Evolutionary conservation across 2,888 invertebrate species (phyloP).

Genomic region (Erebia aethiops): DNA sequence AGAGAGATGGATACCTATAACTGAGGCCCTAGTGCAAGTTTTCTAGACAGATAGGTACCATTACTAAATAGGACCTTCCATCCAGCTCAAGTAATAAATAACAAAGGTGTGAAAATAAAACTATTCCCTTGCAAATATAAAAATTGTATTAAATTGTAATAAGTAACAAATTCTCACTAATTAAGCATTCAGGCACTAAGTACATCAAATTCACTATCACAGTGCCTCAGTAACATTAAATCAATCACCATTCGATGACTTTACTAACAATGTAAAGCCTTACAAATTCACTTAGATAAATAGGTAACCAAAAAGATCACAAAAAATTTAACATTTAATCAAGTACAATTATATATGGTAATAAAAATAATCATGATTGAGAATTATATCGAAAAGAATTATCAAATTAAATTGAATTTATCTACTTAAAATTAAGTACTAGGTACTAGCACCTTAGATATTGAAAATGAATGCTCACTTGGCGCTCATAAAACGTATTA

Average conservation of each 20-base stretch:
- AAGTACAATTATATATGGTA: conserved; percentile 23
- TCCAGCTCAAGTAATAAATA: no score
- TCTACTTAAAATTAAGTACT: conserved; percentile 60
- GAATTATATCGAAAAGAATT: conserved; percentile 26
- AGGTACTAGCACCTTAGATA: conserved; percentile 54
- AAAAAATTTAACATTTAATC: conserved; percentile 21
- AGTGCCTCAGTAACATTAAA: conserved; percentile 40
- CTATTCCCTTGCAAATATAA: conserved; percentile 50
- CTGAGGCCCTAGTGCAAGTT: no score
- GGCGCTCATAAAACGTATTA: not conserved
- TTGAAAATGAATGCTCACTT: conserved; percentile 18
- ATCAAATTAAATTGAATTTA: conserved; percentile 35
- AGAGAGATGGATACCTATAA: no score
- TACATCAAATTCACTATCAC: conserved; percentile 58
- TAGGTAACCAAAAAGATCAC: conserved; percentile 36
- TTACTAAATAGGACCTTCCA: no score
- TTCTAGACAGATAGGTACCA: no score
- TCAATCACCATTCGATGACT: conserved; percentile 25
- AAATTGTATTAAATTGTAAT: conserved; percentile 63
- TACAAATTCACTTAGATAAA: conserved; percentile 24
- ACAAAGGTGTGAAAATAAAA: conserved; percentile 39
- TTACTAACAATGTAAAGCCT: conserved; percentile 33
- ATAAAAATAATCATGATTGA: conserved; percentile 28
- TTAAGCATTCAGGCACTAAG: conserved; percentile 57
- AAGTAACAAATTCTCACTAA: conserved; percentile 55